phyloP scores from a whole-genome alignment of 1,140 invertebrate species.

The Drosophila athabasca region DNA sequence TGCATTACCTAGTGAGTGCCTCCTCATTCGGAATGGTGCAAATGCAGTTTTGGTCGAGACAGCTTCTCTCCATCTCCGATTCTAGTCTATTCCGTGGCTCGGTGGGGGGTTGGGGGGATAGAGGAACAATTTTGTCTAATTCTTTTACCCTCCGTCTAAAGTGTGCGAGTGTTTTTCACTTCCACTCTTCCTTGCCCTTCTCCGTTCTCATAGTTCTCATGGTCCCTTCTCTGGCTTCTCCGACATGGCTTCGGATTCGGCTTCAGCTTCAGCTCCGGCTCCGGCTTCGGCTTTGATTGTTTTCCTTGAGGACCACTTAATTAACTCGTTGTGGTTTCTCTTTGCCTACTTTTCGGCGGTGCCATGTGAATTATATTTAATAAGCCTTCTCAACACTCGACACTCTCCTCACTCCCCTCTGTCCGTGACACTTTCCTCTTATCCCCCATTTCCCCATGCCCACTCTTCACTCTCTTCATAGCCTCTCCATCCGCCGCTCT shows the following conservation, averaged over 20 bases:
- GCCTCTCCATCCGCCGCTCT: too few species aligned
- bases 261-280: too few species aligned
- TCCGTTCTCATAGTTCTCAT: too few species aligned
- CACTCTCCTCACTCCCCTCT: not conserved
- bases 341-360: conserved; percentile 33
- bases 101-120: not conserved
- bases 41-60: conserved; percentile 40
- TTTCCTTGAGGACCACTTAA: conserved; percentile 48
- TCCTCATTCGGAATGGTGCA: conserved; percentile 28
- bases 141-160: conserved; percentile 2
- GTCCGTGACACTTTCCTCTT: too few species aligned
- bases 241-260: not conserved
- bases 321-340: conserved; percentile 64
- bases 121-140: conserved; percentile 1
- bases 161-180: too few species aligned
- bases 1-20: conserved; percentile 20
- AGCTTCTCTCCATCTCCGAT: conserved; percentile 1
- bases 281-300: conserved; percentile 19
- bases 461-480: not conserved
- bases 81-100: not conserved
- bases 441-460: not conserved
- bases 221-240: too few species aligned
- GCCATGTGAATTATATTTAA: conserved; percentile 70
- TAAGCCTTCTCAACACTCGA: conserved; percentile 29
- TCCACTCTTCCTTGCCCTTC: too few species aligned